Conservation (phyloP, 2,113 vertebrate species). For the Podarcis muralis region DNA sequence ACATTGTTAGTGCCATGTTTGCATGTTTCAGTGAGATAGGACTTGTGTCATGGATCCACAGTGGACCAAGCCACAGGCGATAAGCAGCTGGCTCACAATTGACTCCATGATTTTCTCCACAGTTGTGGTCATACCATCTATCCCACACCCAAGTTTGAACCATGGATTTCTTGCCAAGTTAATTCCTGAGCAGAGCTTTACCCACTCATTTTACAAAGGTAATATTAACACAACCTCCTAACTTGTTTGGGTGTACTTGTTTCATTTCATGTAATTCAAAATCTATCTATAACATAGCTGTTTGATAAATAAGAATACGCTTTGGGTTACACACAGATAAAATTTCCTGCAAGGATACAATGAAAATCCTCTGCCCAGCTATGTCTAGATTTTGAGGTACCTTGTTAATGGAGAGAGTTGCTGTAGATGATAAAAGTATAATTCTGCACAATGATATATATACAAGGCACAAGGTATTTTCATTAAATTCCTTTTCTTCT, state of each 20-base stretch:
- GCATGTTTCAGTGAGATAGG: slow-evolving; percentile 69
- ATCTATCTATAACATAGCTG: slow-evolving; percentile 61
- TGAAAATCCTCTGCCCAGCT: slow-evolving; percentile 49
- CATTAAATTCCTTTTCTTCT: slow-evolving; percentile 39
- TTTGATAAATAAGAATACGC: slow-evolving; percentile 62
- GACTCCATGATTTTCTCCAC: slow-evolving; percentile 80
- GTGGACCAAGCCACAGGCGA: slow-evolving; percentile 64
- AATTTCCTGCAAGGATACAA: slow-evolving; percentile 45
- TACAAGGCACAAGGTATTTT: slow-evolving; percentile 40
- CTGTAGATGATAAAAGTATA: neutral
- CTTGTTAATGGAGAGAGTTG: slow-evolving; percentile 35
- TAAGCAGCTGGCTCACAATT: slow-evolving; percentile 74
- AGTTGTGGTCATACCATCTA: slow-evolving; percentile 86
- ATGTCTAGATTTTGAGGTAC: slow-evolving; percentile 36
- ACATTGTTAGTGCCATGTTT: slow-evolving; percentile 59
- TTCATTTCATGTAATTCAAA: slow-evolving; percentile 66
- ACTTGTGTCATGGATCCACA: slow-evolving; percentile 65
- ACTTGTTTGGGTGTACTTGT: slow-evolving; percentile 71
- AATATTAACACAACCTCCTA: slow-evolving; percentile 75
- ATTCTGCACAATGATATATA: slow-evolving; percentile 8
- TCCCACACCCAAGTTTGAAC: slow-evolving; percentile 84
- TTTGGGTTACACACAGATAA: slow-evolving; percentile 71
- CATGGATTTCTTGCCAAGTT: slow-evolving; percentile 86
- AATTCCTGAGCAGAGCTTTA: slow-evolving; percentile 84
- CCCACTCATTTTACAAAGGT: slow-evolving; percentile 86